Base-by-base conservation (phyloP, 2,888 invertebrate species). In the Mongoloraphidia duomilia region DNA sequence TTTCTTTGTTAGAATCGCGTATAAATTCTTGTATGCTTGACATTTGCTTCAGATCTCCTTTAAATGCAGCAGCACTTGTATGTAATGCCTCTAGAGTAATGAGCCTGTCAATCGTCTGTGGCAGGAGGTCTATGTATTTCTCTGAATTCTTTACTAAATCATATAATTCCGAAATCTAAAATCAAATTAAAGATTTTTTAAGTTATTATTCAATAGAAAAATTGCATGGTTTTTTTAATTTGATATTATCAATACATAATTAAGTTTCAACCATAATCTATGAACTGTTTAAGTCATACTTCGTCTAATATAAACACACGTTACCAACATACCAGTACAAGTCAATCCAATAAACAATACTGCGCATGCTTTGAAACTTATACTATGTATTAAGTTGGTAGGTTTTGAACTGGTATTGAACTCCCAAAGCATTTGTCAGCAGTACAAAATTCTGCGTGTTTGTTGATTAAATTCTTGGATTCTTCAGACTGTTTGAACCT, bases 81-180 rank as follows among this genome's bases (percentile, higher is more conserved):
- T 96, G 95, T 8, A 96, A 70, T 3, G 82, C 79, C 66, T 91
- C 88, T 4, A 96, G 70, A 2, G 92, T 84, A 58, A 85, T 79
- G 75, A 96, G 80, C 49, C 95, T 77, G 58, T 91, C 86, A 36
- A 94, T 76, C 26, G 86, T 78, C 58, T 82, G 80, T 0, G 88
- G 88, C 51, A 90, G 62, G 50, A 90, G 75, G 63, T 88, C 83
- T 45, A 82, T 77, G 52, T 89, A 75, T 9, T 82, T 78, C 61
- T 94, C 92, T 50, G 84, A 85, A 65, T 88, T 87, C 65, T 90
- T 90, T 56, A 91, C 77, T 55, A 92, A 69, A 56, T 91, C 90
- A 65, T 93, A 89, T 52, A 95, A 69, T 63, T 94, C 89, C 46
- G 79, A 73, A 53, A 91, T 79, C 86, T 89, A 65, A 41, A 66